A percentile compares a stretch with the other conserved stretches of the same genome.
phyloP scores from a whole-genome alignment of 2,888 invertebrate genomes.

The Pseudococcus viburni region DNA sequence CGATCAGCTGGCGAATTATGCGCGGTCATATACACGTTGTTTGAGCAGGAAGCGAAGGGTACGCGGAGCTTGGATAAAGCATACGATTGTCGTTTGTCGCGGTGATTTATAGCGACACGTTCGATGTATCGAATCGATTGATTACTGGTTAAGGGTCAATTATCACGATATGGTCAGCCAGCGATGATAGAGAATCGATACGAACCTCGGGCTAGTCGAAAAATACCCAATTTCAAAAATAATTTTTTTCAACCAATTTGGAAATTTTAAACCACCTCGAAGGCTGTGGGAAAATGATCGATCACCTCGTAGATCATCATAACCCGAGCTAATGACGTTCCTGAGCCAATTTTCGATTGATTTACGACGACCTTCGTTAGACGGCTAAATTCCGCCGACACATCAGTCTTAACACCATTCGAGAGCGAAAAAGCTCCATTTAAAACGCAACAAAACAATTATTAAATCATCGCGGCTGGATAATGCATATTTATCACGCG shows the following conservation, averaged over 20 bases:
- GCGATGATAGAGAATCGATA: no score
- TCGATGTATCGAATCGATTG: no score
- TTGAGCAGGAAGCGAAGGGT: not conserved
- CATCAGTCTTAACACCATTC: not conserved
- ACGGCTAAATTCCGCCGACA: not conserved
- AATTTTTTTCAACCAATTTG: not conserved
- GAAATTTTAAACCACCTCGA: not conserved
- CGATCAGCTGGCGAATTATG: slow-evolving; percentile 43
- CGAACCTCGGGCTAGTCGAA: no score
- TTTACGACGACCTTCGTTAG: slow-evolving; percentile 13
- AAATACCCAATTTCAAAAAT: no score
- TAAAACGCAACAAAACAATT: slow-evolving; percentile 37
- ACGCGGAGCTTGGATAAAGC: not conserved
- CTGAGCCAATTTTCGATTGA: not conserved
- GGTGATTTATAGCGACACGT: no score
- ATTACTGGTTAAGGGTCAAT: no score
- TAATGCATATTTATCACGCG: slow-evolving; percentile 10
- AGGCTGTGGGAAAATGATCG: no score
- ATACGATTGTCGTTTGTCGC: no score
- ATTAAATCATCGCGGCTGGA: not conserved
- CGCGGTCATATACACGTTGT: slow-evolving; percentile 21
- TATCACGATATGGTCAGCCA: no score
- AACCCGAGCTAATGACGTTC: not conserved
- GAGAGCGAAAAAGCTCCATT: not conserved
- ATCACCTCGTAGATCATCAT: not conserved